Evolutionary conservation across 2,113 vertebrate genomes (phyloP), one percentile per base, ranked within the genome.

Genomic region (Aplodontia rufa): DNA sequence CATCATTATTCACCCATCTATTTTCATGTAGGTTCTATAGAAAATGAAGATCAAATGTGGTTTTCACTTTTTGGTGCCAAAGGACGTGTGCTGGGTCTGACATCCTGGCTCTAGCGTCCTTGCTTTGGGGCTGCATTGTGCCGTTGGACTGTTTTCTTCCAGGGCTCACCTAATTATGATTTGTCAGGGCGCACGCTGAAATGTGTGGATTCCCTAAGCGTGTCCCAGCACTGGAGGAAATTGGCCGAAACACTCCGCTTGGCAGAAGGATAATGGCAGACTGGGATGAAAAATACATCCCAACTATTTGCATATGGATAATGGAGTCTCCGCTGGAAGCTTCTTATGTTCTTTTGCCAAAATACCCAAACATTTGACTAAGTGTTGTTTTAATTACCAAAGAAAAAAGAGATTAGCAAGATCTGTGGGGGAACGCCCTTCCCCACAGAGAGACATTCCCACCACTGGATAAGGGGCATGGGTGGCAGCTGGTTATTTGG

Each of bases 141-240:
- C 53, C 42, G 42, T 58, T 35, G 42, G 72, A 62, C 76, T 74
- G 64, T 68, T 94, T 88, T 82, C 60, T 92, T 84, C 84, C 66
- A 69, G 55, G 62, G 28, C 66, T 81, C 42, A 62, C 83, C 80
- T 87, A 75, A 95, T 97, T 92, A 91, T 13, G 82, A 74, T 47
- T 83, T 51, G 17, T 76, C 6, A 79, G 87, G 55, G 51, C n/a
- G 58, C 37, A 13, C 4, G 37, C n/a, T 76, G 68, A 79, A 95
- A 74, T 49, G 80, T 85, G 64, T 84, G 88, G n/a, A 47, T 96
- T 95, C 97, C 55, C 87, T 58, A 87, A 93, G 60, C 88, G 49
- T 13, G 42, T 68, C 78, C 74, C 87, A 64, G 49, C 53, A 47
- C 49, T 82, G 72, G 68, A 45, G 87, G n/a, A 90, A 80, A 88